Evolutionary conservation across 1,140 invertebrate species (phyloP), one percentile per base, ranked within the genome.

Genomic region (Leptopilina boulardi): DNA sequence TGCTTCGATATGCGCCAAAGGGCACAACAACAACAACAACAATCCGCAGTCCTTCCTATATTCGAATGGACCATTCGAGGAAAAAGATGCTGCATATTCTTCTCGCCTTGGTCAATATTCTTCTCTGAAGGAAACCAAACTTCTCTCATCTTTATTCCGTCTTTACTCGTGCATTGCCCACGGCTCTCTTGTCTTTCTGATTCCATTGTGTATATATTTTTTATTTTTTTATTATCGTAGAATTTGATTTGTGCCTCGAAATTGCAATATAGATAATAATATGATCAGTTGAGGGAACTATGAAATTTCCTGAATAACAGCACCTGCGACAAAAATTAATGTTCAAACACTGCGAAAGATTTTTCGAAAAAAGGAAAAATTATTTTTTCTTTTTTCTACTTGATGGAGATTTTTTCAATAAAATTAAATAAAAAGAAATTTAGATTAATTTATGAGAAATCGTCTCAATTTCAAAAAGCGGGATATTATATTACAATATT

Each of bases 11-110:
- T 34, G 59, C 51, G 51, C 59, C 59, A 30, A 66, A 23, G 23
- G 59, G 26, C 26, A 66, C 59, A 66, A 30, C 59, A 66, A 66
- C 23, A 66, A 66, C 59, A 66, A 66, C 59, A 66, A 66, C 23
- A 66, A 66, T 66, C 26, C 59, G 13, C 2, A 30, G 23, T 66
- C 11, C 23, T 15, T n/a, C 23, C 59, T n/a, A 66, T n/a, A n/a
- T 34, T 8, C 59, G 0, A n/a, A 66, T 66, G 59, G 56, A n/a
- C 59, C 59, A 30, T 11, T 30, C 13, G 23, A 30, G 59, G 11
- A 26, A 9, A 26, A 30, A 34, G 59, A 66, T 66, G 21, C 59
- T 66, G 26, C 2, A 66, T 66, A 66, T 30, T 66, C 26, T 66
- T 66, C 59, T 66, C 59, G 26, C 59, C 59, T 30, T 66, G 23